Evolutionary conservation across 1,140 invertebrate genomes (phyloP), one percentile per base, ranked within the genome.

Genomic region (Macrobrachium rosenbergii): DNA sequence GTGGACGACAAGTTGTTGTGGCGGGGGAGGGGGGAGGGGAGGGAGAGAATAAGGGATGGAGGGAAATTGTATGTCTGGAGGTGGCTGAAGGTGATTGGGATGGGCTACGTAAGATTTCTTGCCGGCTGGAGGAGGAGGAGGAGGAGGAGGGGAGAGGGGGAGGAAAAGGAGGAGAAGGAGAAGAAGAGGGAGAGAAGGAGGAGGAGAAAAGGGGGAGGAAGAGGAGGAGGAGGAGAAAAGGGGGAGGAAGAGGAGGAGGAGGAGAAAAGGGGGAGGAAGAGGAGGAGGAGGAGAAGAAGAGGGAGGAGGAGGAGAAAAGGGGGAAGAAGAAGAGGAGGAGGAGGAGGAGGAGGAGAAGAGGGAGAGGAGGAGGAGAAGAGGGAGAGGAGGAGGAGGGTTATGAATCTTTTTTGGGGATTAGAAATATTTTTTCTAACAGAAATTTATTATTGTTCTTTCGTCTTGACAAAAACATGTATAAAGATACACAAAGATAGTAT

Each of bases 211-310:
- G n/a, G 16, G 16, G 10, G 17, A 2, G 21, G 21, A 10, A 23
- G 21, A n/a, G 43, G 69, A 73, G 21, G 16, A n/a, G n/a, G 14
- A 21, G 23, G 2, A 0, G n/a, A 21, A 37, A 6, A 1, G 37
- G 73, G 21, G n/a, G n/a, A n/a, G n/a, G n/a, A n/a, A n/a, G n/a
- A n/a, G 73, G 37, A 43, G 73, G 73, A 43, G 73, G 73, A 43
- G 28, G 69, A 73, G 16, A n/a, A 17, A 3, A 23, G n/a, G 16
- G 16, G 10, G 17, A 2, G 21, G 21, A 10, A 23, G 21, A n/a
- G 43, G 69, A 73, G 21, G 16, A 19, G 75, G 75, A 7, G 75
- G 11, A 17, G 17, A 43, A 5, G 12, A 16, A 0, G 17, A 12
- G 12, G 58, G 37, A 0, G 45, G 11, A 19, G 75, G 5, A 21